Percentiles rank a stretch among this genome's conserved stretches.
Evolutionary conservation across 2,113 vertebrate genomes (phyloP).

Genomic region (Emydocephalus ijimae): DNA sequence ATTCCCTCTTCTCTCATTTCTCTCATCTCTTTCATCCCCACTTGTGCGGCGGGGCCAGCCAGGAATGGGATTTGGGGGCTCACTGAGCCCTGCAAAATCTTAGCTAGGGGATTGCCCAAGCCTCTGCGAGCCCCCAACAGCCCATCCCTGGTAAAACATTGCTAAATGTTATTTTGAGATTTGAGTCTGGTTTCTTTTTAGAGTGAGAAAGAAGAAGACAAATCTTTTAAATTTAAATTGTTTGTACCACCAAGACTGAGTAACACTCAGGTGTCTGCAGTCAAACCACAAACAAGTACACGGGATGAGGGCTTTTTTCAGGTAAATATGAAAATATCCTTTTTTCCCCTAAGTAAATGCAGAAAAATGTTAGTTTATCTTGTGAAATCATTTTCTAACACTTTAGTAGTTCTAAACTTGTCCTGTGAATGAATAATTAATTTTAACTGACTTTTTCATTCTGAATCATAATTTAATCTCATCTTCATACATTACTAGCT

Average conservation of each 20-base stretch:
- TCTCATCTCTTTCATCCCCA: too few relatives aligned
- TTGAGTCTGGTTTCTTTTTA: not conserved
- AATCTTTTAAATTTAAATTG: slow-evolving; percentile 18
- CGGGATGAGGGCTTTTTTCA: slow-evolving; percentile 7
- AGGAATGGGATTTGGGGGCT: too few relatives aligned
- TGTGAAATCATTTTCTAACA: not conserved
- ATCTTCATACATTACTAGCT: not conserved
- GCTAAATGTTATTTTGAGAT: rapidly evolving
- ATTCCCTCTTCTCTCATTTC: too few relatives aligned
- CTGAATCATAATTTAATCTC: not conserved
- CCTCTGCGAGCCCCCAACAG: too few relatives aligned
- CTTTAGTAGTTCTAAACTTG: not conserved
- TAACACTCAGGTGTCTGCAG: slow-evolving; percentile 52
- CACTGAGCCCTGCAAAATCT: too few relatives aligned
- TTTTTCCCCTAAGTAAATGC: not conserved
- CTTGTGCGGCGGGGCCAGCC: too few relatives aligned
- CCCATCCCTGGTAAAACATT: too few relatives aligned
- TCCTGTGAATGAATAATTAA: not conserved
- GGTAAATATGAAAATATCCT: not conserved
- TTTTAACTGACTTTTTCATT: not conserved
- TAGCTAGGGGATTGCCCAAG: too few relatives aligned
- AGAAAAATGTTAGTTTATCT: not conserved
- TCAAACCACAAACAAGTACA: slow-evolving; percentile 50
- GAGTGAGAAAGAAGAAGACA: slow-evolving; percentile 22
- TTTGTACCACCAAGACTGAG: slow-evolving; percentile 58